These are phyloP conservation scores for Drosophila ohnishii DNA, from an alignment of 1,140 invertebrate genomes.

Conservation along the genomic window DNA sequence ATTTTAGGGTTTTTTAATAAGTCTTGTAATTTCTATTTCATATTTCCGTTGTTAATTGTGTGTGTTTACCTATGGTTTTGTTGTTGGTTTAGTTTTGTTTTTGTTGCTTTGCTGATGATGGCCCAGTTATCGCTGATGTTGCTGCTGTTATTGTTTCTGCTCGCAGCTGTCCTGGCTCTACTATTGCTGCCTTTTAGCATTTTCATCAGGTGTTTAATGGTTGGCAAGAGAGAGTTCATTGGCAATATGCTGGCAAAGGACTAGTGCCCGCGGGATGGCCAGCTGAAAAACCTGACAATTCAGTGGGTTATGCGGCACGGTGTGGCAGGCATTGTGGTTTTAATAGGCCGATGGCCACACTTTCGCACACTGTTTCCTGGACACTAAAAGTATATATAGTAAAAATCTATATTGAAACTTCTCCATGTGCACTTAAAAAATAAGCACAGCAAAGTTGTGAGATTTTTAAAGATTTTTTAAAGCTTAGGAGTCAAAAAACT, in stretches of 20 bases:
- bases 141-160: slow-evolving; percentile 5
- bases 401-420: slow-evolving; percentile 1
- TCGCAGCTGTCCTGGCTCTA: not conserved
- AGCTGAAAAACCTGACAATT: slow-evolving; percentile 27
- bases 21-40: slow-evolving; percentile 3
- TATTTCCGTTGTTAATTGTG: slow-evolving; percentile 20
- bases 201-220: slow-evolving; percentile 50
- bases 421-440: not conserved
- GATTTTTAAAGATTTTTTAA: no score
- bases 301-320: slow-evolving; percentile 24
- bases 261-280: slow-evolving; percentile 4
- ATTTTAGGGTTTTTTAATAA: no score
- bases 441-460: no score
- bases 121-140: slow-evolving; percentile 25
- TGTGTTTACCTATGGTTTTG: not conserved
- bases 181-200: slow-evolving; percentile 16
- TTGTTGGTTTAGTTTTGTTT: not conserved
- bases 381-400: not conserved
- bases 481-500: no score
- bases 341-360: slow-evolving; percentile 45
- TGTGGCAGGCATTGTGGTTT: slow-evolving; percentile 37
- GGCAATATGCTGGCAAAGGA: slow-evolving; percentile 17
- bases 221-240: slow-evolving; percentile 27
- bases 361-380: not conserved
- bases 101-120: slow-evolving; percentile 5